Conservation (phyloP, 2,888 invertebrate genomes). For the Lasioglossum malachurum region DNA sequence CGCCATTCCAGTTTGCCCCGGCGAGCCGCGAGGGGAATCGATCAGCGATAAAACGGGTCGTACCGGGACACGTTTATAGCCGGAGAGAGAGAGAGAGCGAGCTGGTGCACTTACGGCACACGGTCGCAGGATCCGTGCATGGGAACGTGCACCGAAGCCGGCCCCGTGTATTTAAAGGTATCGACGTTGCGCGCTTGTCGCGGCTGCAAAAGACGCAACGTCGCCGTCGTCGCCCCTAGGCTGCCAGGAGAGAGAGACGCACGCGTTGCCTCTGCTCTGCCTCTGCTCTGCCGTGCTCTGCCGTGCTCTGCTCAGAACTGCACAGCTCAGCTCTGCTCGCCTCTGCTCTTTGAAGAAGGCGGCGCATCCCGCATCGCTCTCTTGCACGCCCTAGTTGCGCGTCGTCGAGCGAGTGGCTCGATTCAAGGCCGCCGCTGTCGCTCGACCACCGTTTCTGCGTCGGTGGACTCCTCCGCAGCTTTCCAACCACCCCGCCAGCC, state of each 20-base stretch:
- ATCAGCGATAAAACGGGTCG: conserved; percentile 54
- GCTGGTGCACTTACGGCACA: not conserved
- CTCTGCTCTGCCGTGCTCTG: not conserved
- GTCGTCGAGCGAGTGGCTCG: conserved; percentile 58
- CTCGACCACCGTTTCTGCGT: conserved; percentile 56
- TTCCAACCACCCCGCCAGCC: conserved; percentile 3
- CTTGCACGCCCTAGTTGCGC: conserved; percentile 68
- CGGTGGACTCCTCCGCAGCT: conserved; percentile 27
- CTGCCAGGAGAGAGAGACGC: not conserved
- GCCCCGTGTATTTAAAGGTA: conserved; percentile 64
- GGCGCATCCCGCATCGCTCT: conserved; percentile 42
- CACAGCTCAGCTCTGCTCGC: not conserved
- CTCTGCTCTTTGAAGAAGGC: conserved; percentile 51
- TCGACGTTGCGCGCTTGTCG: conserved; percentile 34
- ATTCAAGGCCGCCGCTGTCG: conserved; percentile 65
- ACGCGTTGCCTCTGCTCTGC: not conserved
- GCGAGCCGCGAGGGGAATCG: conserved; percentile 47
- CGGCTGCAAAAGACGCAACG: conserved; percentile 46
- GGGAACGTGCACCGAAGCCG: conserved; percentile 27
- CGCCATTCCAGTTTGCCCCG: conserved; percentile 29
- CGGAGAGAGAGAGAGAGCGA: not conserved
- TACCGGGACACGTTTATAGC: conserved; percentile 45
- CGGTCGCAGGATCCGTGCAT: conserved; percentile 28
- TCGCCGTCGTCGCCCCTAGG: conserved; percentile 10
- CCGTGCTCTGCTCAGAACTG: not conserved